These are phyloP conservation scores for Masnerella sp. DNA, from an alignment of 2,888 invertebrate genomes.

Conservation along the genomic window DNA sequence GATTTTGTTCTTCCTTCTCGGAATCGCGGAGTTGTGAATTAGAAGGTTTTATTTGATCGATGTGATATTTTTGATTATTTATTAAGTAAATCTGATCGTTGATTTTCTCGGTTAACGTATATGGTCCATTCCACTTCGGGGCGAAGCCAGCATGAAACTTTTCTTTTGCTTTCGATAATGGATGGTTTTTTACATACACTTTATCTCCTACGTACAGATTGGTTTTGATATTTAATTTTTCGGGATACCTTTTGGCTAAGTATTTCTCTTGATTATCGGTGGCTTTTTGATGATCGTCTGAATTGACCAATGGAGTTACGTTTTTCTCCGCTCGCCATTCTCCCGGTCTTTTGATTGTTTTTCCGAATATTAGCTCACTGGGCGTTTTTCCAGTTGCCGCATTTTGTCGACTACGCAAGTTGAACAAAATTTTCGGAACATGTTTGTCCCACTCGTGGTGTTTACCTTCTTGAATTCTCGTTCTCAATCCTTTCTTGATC, in stretches of 20 bases:
- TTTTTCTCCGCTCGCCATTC: constrained; percentile 5
- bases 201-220: not conserved
- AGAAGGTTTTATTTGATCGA: too few species aligned
- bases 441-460: constrained; percentile 18
- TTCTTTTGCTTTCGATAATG: constrained; percentile 3
- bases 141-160: constrained; percentile 13
- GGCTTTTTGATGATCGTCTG: not conserved
- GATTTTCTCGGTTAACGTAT: not conserved
- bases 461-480: not conserved
- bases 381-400: constrained; percentile 35
- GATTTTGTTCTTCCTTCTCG: too few species aligned
- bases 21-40: too few species aligned
- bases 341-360: constrained; percentile 3
- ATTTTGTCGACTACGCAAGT: constrained; percentile 23
- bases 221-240: not conserved
- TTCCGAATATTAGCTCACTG: constrained; percentile 6
- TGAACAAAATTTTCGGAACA: not conserved
- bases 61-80: too few species aligned
- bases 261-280: not conserved
- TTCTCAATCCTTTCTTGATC: constrained; percentile 40
- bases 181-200: constrained; percentile 7
- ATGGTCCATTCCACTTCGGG: constrained; percentile 13
- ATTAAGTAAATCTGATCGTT: not conserved
- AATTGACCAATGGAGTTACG: too few species aligned
- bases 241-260: not conserved